These are phyloP conservation scores for Bolborhynchus lineola DNA, from an alignment of 2,113 vertebrate species.

Conservation along the genomic window DNA sequence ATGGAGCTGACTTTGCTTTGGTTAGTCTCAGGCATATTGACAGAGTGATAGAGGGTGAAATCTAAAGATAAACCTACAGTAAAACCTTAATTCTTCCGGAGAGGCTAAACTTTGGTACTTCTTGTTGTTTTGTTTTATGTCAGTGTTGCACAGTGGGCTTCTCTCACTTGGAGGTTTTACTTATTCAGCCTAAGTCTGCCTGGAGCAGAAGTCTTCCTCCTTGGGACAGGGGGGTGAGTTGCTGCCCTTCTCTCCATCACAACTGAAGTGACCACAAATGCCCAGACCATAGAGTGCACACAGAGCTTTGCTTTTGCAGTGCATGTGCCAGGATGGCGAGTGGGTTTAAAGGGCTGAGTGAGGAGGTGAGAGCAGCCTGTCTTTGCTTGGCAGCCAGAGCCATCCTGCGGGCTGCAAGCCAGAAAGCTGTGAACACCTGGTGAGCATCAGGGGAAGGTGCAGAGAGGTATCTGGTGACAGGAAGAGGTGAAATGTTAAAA, in stretches of 20 bases:
- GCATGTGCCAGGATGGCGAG: not conserved
- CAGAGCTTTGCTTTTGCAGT: not conserved
- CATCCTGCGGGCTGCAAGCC: not conserved
- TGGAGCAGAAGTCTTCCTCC: not conserved
- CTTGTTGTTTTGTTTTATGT: not conserved
- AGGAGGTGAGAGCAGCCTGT: not conserved
- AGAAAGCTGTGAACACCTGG: not conserved
- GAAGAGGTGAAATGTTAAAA: not conserved
- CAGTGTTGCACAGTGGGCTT: not conserved
- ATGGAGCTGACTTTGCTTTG: not conserved
- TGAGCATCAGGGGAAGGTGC: not conserved
- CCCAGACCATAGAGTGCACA: accelerated
- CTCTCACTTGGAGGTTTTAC: not conserved
- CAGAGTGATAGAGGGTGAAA: not conserved
- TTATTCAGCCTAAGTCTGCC: not conserved
- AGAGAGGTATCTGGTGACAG: not conserved
- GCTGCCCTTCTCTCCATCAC: not conserved
- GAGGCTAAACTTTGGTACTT: not conserved
- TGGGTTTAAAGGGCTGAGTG: not conserved
- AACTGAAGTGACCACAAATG: not conserved
- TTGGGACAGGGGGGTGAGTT: no score
- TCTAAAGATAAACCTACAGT: not conserved
- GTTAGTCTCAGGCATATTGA: not conserved
- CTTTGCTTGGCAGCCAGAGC: not conserved
- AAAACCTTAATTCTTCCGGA: not conserved